Conservation (phyloP, 2,113 vertebrate species). For the Pedetes capensis region DNA sequence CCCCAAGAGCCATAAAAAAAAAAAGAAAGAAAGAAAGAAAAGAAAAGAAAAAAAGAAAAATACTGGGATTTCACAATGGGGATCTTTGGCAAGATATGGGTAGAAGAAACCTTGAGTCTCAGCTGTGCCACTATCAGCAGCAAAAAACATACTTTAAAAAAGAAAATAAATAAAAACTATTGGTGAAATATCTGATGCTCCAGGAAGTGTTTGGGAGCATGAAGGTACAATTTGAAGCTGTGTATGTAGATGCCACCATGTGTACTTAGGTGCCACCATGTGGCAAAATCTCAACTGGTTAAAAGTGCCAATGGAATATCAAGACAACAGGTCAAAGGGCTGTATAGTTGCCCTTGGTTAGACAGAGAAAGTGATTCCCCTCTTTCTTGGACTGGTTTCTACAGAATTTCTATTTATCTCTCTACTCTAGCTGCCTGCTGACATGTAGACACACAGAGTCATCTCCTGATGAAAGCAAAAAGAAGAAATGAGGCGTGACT, state of each 20-base stretch:
- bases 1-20: too few species aligned
- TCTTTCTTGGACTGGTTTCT: background rate
- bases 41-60: too few species aligned
- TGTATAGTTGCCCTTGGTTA: background rate
- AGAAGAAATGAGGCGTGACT: conserved; percentile 12
- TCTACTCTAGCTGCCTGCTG: background rate
- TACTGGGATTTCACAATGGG: background rate
- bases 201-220: background rate
- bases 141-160: too few species aligned
- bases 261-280: background rate
- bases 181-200: background rate
- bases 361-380: background rate
- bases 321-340: background rate
- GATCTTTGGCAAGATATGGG: background rate
- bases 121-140: background rate
- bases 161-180: background rate
- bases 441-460: background rate
- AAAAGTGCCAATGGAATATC: background rate
- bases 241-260: background rate
- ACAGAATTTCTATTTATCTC: background rate
- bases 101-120: background rate
- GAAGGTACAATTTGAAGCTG: background rate
- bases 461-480: conserved; percentile 1
- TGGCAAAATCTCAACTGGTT: background rate
- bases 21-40: too few species aligned